A percentile compares a stretch with the other conserved stretches of the same genome.
Conservation (phyloP, 2,888 invertebrate species). For the Tenthredo mesomela region DNA sequence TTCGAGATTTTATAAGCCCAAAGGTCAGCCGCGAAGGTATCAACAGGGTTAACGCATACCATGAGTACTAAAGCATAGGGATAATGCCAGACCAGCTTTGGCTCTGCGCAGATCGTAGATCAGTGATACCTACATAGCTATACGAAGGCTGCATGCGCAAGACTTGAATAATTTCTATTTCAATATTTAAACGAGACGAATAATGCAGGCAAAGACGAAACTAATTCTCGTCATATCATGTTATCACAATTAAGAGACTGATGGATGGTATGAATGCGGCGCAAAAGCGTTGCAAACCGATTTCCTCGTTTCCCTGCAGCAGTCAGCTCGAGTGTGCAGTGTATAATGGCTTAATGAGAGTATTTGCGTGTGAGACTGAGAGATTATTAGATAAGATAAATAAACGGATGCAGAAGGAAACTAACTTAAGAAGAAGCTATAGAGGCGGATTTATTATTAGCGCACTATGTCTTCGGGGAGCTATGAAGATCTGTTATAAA, state of each 20-base stretch:
- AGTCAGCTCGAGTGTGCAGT: neutral
- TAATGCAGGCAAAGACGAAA: neutral
- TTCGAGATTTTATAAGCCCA: constrained; percentile 11
- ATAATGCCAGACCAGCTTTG: constrained; percentile 56
- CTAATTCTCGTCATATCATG: neutral
- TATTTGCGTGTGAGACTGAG: neutral
- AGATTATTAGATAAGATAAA: neutral
- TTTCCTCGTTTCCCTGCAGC: neutral
- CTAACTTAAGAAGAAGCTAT: neutral
- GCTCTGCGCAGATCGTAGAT: neutral
- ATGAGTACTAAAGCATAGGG: constrained; percentile 60
- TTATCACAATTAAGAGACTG: neutral
- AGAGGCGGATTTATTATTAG: neutral
- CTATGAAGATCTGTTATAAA: neutral
- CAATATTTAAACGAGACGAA: neutral
- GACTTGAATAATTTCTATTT: neutral
- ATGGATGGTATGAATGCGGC: neutral
- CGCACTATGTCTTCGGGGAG: neutral
- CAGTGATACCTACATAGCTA: neutral
- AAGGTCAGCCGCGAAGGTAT: constrained; percentile 60
- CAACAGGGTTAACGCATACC: constrained; percentile 64
- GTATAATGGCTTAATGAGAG: neutral
- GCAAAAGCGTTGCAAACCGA: neutral
- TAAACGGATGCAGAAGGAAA: neutral
- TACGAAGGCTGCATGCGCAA: too few species aligned